Percentiles rank a stretch among this genome's conserved stretches.
These are phyloP conservation scores for Calidris pygmaea DNA, from an alignment of 2,113 vertebrate genomes.

Conservation along the genomic window DNA sequence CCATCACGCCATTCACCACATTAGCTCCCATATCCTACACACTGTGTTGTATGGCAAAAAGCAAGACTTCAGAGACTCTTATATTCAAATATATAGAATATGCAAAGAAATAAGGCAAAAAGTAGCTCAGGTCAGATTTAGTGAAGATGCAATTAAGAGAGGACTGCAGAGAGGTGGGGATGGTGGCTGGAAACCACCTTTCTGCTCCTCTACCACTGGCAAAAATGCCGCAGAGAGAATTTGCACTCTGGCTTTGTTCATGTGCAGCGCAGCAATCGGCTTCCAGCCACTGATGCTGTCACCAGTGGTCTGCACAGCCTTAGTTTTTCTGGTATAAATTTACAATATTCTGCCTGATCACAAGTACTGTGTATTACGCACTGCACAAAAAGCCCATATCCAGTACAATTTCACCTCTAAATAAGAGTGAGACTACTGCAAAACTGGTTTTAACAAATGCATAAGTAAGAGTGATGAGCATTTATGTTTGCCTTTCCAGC, in stretches of 20 bases:
- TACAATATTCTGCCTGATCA: neutral
- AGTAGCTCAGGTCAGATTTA: neutral
- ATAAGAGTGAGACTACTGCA: neutral
- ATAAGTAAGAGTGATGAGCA: neutral
- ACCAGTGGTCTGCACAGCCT: neutral
- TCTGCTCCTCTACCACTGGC: neutral
- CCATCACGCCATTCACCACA: rapidly evolving
- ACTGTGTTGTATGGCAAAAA: neutral
- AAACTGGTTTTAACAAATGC: neutral
- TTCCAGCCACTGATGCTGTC: neutral
- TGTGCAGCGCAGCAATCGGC: rapidly evolving
- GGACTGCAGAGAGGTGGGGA: neutral
- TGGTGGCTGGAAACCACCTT: neutral
- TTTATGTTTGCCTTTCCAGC: constrained; percentile 22
- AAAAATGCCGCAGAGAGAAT: neutral
- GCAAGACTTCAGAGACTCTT: neutral
- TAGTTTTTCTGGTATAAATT: neutral
- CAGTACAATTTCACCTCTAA: neutral
- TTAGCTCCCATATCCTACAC: neutral
- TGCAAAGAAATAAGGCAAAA: neutral
- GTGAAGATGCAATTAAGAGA: neutral
- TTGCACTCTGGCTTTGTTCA: neutral
- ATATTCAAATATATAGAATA: neutral
- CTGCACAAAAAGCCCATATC: neutral
- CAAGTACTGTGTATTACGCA: neutral